Conservation (phyloP, 2,797 vertebrate genomes). For the Amazona ochrocephala region DNA sequence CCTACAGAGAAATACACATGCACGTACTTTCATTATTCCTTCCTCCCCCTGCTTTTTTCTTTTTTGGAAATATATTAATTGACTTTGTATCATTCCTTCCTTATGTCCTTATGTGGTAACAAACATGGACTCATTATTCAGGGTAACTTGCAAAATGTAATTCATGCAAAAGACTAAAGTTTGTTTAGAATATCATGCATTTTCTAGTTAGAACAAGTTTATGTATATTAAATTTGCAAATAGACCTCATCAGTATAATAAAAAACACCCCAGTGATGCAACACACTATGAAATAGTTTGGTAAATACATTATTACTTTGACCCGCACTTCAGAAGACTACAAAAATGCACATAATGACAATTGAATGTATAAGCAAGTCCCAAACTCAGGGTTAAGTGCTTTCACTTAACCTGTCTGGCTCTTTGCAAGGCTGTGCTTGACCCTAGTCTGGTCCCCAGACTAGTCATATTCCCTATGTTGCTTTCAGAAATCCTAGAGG, state of each 20-base stretch:
- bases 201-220: neutral
- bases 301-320: neutral
- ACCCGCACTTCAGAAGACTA: neutral
- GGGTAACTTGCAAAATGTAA: constrained; percentile 12
- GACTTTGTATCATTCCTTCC: neutral
- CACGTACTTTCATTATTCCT: neutral
- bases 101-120: neutral
- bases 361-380: neutral
- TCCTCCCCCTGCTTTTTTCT: accelerated
- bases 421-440: neutral
- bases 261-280: neutral
- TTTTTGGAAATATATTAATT: neutral
- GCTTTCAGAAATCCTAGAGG: neutral
- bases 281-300: neutral
- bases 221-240: neutral
- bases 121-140: neutral
- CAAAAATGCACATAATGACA: neutral
- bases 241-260: neutral
- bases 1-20: neutral
- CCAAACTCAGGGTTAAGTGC: neutral
- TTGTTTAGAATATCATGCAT: neutral
- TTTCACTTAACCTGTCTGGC: neutral
- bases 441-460: neutral
- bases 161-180: constrained; percentile 14
- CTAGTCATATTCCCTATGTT: neutral